Evolutionary conservation across 2,888 invertebrate genomes (phyloP), one percentile per base, ranked within the genome.

Genomic region (Petrolisthes manimaculis): DNA sequence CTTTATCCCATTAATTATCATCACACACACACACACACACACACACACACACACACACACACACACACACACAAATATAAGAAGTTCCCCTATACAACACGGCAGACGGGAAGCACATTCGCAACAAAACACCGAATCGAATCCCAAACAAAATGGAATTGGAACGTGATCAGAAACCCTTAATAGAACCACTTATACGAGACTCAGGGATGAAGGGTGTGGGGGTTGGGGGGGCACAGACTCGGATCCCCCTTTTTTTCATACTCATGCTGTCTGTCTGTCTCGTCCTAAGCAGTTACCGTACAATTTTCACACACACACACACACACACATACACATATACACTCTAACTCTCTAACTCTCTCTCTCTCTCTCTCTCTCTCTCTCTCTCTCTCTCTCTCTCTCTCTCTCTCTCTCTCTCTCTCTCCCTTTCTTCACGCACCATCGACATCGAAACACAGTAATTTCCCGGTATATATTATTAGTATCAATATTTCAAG

Each of bases 401-500:
- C 80, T 80, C 80, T 80, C 80, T 53, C 18, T 61, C 82, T 21
- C 61, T n/a, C 37, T 53, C 71, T 53, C 83, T 12, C 54, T n/a
- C 69, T 24, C 75, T 8, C 75, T 55, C 54, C 79, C 83, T 53
- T 14, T 79, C 83, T 75, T 56, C 83, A 83, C 87, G 74, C 78
- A 24, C 87, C 83, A 87, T 87, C 83, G 83, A 83, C 83, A 54
- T 24, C 79, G 79, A 83, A 87, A 79, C 79, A 78, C 75, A 75
- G 83, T 78, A 83, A 83, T 77, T 87, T 61, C 83, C n/a, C 9
- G 54, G 55, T 87, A 87, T 87, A 79, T 87, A 83, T 87, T 78
- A 87, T 87, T 87, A 87, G 83, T 79, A 54, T 74, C 83, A 83
- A 87, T 87, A 87, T 83, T 83, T 87, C 83, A 87, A 79, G 79